Evolutionary conservation across 2,888 invertebrate genomes (phyloP), one percentile per base, ranked within the genome.

Genomic region (Mythimna pallens): DNA sequence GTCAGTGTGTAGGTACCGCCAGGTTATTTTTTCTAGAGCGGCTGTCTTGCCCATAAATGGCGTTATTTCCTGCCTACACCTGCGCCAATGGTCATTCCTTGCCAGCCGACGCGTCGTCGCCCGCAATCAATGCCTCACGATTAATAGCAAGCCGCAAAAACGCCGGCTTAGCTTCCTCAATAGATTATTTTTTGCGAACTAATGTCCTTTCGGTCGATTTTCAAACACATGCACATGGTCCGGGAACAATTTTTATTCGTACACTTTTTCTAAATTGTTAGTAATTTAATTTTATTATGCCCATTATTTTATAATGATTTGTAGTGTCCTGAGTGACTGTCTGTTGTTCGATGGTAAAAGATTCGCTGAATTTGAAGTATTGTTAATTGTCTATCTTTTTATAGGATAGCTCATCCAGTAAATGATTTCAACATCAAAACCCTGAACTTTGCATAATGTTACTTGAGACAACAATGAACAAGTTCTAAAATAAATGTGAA

Each of bases 1-100:
- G 74, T 59, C 43, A 47, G 61, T 75, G 66, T 64, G 50, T 47
- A 17, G 47, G 47, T 76, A 85, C 78, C 57, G 68, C 57, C 57
- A 65, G 34, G 73, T 70, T 72, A n/a, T 82, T 83, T 72, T 82
- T 83, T 88, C 86, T 87, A 73, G 74, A 73, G 76, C 71, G 87
- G 86, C 89, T 88, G 88, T 88, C 82, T 89, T 88, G 82, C 83
- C 84, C 87, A 80, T 89, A 89, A 87, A 89, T 83, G 86, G 86
- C 63, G 75, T 83, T 88, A 89, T 89, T 88, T 88, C 87, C 85
- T 86, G 78, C 65, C 84, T 86, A 82, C 89, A 92, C 89, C 89
- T 89, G 87, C 80, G 84, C 70, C 82, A 81, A 82, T 79, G 78
- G 77, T 74, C 84, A 87, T 89, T 87, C 83, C 87, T 84, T 75